Percentiles rank a stretch among this genome's conserved stretches.
phyloP scores from a whole-genome alignment of 35 echinoderm and acorn worm species.

The Ptychodera flava region DNA sequence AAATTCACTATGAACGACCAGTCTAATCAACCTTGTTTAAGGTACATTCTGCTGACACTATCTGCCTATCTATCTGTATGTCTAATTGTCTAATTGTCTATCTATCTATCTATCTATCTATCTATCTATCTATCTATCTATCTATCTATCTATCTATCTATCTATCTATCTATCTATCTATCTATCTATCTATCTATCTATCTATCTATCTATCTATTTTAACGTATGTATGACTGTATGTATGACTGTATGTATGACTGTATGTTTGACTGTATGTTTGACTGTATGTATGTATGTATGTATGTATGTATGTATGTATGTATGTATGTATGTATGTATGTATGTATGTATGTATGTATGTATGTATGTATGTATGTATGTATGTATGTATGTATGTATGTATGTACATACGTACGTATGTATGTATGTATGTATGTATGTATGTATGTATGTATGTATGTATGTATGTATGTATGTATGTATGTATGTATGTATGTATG shows the following conservation, averaged over 20 bases:
- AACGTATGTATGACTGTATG: not conserved
- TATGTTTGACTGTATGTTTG: not conserved
- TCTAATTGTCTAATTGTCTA: not conserved
- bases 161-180: constrained; percentile 2
- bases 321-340: not conserved
- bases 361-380: not conserved
- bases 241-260: not conserved
- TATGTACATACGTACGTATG: not conserved
- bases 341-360: not conserved
- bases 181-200: constrained; percentile 2
- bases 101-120: not conserved
- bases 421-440: not conserved
- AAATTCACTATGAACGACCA: too few relatives aligned
- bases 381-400: not conserved
- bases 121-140: not conserved
- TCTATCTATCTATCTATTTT: not conserved
- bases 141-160: not conserved
- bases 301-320: not conserved
- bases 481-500: not conserved
- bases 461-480: not conserved
- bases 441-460: not conserved
- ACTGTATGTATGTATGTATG: not conserved
- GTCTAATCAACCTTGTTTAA: too few relatives aligned
- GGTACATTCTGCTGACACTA: not conserved
- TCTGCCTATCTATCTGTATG: not conserved